Percentiles rank a stretch among this genome's conserved stretches.
Evolutionary conservation across 1,140 invertebrate species (phyloP).

Genomic region (Battus philenor): DNA sequence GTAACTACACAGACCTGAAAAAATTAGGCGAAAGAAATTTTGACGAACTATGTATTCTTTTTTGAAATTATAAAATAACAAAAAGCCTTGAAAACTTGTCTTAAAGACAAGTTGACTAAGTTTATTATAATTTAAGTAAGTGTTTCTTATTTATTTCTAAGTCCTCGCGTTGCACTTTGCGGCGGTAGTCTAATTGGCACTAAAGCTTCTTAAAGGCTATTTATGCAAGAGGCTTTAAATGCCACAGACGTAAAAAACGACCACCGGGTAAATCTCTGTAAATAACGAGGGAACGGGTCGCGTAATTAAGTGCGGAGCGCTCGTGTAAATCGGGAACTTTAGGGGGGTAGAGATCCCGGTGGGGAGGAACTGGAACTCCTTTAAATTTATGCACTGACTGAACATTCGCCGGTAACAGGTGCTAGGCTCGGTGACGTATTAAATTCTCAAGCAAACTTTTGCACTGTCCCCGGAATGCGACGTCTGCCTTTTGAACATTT

Average conservation of each 20-base stretch:
- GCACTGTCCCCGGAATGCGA: not conserved
- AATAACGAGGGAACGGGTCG: slow-evolving; percentile 7
- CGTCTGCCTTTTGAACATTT: no score
- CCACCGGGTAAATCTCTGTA: slow-evolving; percentile 7
- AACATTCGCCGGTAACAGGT: slow-evolving; percentile 13
- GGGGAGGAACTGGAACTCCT: slow-evolving; percentile 1
- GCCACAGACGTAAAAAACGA: not conserved
- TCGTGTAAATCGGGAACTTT: slow-evolving; percentile 13
- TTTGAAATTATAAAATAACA: no score
- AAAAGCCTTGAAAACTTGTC: no score
- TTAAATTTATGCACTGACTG: slow-evolving; percentile 12
- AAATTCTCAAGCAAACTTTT: slow-evolving; percentile 11
- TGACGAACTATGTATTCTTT: no score
- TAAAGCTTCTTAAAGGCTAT: not conserved
- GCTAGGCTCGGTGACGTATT: slow-evolving; percentile 7
- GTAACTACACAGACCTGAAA: no score
- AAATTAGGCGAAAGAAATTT: no score
- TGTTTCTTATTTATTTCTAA: no score
- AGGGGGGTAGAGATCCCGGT: not conserved
- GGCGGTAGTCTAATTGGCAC: no score
- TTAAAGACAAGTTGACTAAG: no score
- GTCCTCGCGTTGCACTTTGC: no score
- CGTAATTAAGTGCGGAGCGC: slow-evolving; percentile 13
- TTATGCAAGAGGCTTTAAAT: slow-evolving; percentile 5
- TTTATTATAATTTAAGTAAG: no score